phyloP scores from a whole-genome alignment of 1,140 invertebrate species.

The Diplogasteroides magnus region DNA sequence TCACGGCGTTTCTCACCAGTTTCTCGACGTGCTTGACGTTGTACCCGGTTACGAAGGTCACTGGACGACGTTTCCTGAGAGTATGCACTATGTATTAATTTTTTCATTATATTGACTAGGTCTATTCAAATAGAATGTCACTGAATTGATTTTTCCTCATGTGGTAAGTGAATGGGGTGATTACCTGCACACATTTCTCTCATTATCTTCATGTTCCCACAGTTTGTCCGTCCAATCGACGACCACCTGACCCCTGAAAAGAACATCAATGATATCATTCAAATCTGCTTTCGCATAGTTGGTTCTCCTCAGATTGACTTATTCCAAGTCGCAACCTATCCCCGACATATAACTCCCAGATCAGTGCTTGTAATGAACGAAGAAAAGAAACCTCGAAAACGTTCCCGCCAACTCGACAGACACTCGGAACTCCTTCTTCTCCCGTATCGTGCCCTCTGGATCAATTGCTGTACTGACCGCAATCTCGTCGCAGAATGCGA shows the following conservation, averaged over 20 bases:
- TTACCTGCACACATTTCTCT: background rate
- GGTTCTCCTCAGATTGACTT: too few relatives aligned
- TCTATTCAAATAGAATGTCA: background rate
- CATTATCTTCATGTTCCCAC: constrained; percentile 31
- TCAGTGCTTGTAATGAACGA: too few relatives aligned
- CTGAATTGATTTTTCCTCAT: background rate
- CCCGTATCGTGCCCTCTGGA: constrained; percentile 39
- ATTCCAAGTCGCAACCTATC: too few relatives aligned
- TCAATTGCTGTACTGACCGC: constrained; percentile 44
- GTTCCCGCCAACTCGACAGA: constrained; percentile 43
- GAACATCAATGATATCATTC: too few relatives aligned
- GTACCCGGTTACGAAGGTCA: constrained; percentile 39
- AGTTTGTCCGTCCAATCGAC: constrained; percentile 46
- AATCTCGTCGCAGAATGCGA: constrained; percentile 50
- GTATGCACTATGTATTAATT: too few relatives aligned
- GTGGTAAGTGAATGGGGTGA: background rate
- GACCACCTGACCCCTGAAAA: constrained; percentile 44
- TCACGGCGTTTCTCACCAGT: constrained; percentile 35
- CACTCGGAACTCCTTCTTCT: constrained; percentile 38
- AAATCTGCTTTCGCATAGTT: too few relatives aligned
- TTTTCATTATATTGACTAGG: background rate
- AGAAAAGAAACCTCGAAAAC: constrained; percentile 35
- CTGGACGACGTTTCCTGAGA: constrained; percentile 5
- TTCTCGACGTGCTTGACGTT: constrained; percentile 33
- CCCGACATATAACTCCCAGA: background rate